Percentiles rank a stretch among this genome's conserved stretches.
Evolutionary conservation across 2,113 vertebrate species (phyloP).

Genomic region (Hippocampus zosterae): DNA sequence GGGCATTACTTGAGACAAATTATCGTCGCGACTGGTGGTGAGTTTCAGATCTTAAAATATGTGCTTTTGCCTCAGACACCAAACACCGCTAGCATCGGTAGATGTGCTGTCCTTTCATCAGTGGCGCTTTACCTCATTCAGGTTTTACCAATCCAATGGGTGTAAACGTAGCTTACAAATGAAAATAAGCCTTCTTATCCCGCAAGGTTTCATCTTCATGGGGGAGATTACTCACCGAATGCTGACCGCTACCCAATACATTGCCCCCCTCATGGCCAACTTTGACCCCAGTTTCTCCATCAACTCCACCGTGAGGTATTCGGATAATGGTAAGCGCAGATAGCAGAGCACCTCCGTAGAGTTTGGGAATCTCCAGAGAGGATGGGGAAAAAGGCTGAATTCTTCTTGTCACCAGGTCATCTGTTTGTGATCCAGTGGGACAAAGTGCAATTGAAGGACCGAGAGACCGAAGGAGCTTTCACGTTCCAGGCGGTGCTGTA

Average conservation of each 20-base stretch:
- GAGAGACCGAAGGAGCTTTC: constrained; percentile 79
- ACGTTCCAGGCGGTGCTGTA: constrained; percentile 85
- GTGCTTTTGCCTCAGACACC: too few relatives aligned
- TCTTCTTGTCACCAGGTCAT: constrained; percentile 69
- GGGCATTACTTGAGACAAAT: constrained; percentile 89
- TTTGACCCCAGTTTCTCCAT: constrained; percentile 91
- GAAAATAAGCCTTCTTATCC: background rate
- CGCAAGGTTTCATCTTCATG: constrained; percentile 89
- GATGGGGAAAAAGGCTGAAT: background rate
- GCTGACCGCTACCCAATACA: constrained; percentile 93
- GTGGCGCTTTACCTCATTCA: background rate
- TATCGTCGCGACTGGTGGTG: constrained; percentile 91
- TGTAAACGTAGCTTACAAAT: background rate
- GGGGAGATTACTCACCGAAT: constrained; percentile 90
- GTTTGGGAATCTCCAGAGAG: background rate
- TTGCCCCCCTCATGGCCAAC: constrained; percentile 96
- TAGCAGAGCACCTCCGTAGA: background rate
- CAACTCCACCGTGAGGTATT: constrained; percentile 85
- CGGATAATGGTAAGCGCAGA: constrained; percentile 83
- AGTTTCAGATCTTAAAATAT: constrained; percentile 10
- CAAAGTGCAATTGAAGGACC: constrained; percentile 80
- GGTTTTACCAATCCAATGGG: background rate
- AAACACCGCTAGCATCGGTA: too few relatives aligned
- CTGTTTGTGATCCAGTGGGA: constrained; percentile 89
- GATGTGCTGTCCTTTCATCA: background rate